These are phyloP conservation scores for Xestia ashworthii DNA, from an alignment of 2,888 invertebrate genomes.

Conservation along the genomic window DNA sequence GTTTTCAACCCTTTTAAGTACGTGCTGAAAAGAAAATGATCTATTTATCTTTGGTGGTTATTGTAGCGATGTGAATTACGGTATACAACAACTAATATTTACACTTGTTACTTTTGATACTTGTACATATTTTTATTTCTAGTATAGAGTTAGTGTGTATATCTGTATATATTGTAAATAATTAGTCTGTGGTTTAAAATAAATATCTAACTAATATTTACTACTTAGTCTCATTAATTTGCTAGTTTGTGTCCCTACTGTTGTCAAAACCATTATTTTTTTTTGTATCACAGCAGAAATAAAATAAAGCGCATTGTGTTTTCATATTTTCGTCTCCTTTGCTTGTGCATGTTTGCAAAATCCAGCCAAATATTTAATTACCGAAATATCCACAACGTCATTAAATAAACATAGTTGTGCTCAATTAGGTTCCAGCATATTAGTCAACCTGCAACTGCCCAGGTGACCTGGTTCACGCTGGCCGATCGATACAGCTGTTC, in stretches of 20 bases:
- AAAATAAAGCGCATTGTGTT: not conserved
- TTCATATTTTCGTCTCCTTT: not conserved
- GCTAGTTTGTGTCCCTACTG: not conserved
- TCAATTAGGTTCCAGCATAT: constrained; percentile 21
- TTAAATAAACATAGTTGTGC: constrained; percentile 8
- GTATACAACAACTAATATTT: not conserved
- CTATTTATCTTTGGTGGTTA: not conserved
- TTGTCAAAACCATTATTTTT: not conserved
- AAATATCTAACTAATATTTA: not conserved
- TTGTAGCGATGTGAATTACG: not conserved
- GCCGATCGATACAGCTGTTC: constrained; percentile 53
- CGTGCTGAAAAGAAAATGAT: not conserved
- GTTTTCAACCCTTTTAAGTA: not conserved
- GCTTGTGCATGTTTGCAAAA: not conserved
- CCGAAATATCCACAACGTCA: not conserved
- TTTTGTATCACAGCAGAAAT: not conserved
- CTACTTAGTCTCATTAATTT: not conserved
- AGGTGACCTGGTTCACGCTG: constrained; percentile 60
- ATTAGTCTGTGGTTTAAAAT: no score
- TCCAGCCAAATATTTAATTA: not conserved
- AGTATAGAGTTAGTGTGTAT: no score
- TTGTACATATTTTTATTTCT: no score
- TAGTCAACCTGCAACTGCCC: constrained; percentile 30
- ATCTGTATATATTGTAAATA: no score
- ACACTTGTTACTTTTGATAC: no score